Evolutionary conservation across 2,797 vertebrate genomes (phyloP).

Genomic region (Helarctos malayanus): DNA sequence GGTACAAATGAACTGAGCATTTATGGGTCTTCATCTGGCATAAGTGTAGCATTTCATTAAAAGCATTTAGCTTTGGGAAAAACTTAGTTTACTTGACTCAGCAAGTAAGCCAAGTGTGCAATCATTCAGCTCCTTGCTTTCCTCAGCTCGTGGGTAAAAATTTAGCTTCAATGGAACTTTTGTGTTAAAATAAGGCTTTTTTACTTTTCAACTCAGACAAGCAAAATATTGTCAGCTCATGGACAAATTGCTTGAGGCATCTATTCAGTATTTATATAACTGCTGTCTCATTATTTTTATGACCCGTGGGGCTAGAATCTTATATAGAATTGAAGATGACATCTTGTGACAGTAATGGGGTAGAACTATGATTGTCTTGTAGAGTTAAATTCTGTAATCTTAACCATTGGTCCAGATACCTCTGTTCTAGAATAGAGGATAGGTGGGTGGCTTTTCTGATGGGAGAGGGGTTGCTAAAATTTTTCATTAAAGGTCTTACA

Average conservation of each 20-base stretch:
- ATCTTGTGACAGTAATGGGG: conserved; percentile 83
- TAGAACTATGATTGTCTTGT: conserved; percentile 80
- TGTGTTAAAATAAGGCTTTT: conserved; percentile 52
- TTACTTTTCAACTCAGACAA: conserved; percentile 80
- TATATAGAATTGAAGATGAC: conserved; percentile 86
- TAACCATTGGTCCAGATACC: conserved; percentile 41
- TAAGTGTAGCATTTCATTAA: conserved; percentile 17
- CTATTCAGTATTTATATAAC: conserved; percentile 86
- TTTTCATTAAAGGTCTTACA: conserved; percentile 33
- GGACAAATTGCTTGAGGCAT: conserved; percentile 87
- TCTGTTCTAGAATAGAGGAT: background rate
- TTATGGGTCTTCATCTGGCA: background rate
- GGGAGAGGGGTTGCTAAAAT: conserved; percentile 12
- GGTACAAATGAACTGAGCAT: background rate
- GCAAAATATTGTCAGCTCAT: conserved; percentile 81
- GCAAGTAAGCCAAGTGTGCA: background rate
- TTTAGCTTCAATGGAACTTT: conserved; percentile 55
- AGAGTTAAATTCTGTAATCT: conserved; percentile 67
- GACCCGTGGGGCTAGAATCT: conserved; percentile 81
- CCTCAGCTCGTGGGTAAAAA: conserved; percentile 40
- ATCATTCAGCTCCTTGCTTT: conserved; percentile 60
- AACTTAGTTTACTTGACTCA: conserved; percentile 74
- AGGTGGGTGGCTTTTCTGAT: conserved; percentile 21
- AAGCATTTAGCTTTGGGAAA: conserved; percentile 58
- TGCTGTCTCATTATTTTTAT: conserved; percentile 87